Evolutionary conservation across 1,140 invertebrate genomes (phyloP), one percentile per base, ranked within the genome.

Genomic region (Tetranychus urticae): DNA sequence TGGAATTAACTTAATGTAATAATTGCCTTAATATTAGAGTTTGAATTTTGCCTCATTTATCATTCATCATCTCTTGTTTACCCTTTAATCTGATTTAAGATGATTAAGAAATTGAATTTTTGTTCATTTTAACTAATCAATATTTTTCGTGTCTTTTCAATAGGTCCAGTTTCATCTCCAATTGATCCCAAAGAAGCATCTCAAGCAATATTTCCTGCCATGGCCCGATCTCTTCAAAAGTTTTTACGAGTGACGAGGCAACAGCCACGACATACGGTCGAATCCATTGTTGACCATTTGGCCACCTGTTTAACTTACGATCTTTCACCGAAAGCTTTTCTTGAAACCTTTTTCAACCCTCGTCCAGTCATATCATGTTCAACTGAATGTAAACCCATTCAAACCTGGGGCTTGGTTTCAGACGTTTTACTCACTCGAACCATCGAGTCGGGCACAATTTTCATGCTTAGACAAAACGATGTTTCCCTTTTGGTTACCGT

Each of bases 111-210:
- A 23, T 0, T 23, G 23, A 23, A 0, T 23, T 23, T 23, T 23
- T 23, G 23, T 23, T 23, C 23, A 42, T 6, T 42, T 10, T 6
- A 42, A 42, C 39, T 42, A 42, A 42, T 42, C 10, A n/a, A 2
- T 57, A 2, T 36, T 10, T 45, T 23, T 45, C 56, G 33, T 42
- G 2, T 42, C 56, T 5, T 39, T 35, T 34, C 35, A n/a, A 3
- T 5, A 39, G 35, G 35, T 45, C 39, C 56, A 39, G 6, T 57
- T 45, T 57, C 80, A 73, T 64, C 79, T 76, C 69, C 85, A 0
- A 84, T 97, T 78, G 88, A 93, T 70, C 84, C 91, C 1, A 80
- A 86, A 66, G 92, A 97, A 75, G 91, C 92, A 14, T 92, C 93
- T 0, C 88, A 94, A 69, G 88, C 92, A 0, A 88, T 97, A 31